Base-by-base conservation (phyloP, 2,797 vertebrate species). In the Melopsittacus undulatus region DNA sequence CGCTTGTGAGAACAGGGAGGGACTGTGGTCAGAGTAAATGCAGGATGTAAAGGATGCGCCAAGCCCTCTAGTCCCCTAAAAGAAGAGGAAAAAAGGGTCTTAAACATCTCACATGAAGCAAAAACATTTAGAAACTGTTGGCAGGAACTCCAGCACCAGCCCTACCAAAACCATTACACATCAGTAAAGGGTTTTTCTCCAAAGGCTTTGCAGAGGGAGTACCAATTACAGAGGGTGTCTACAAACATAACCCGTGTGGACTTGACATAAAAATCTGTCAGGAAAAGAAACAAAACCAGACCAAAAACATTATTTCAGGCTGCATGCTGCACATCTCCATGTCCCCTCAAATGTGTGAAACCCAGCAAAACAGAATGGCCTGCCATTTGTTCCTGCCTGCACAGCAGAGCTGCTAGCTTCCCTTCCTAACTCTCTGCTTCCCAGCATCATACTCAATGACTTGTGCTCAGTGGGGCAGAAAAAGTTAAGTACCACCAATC, bases 21-120 rank as follows among this genome's bases (percentile, higher is more conserved):
- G 80, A 89, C 95, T 92, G 95, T 74, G 92, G 83, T 96, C 93
- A 96, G 96, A 94, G 78, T 90, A 93, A 94, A 96, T 46, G 92
- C 91, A 90, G 88, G 95, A 96, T 87, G 85, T 83, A 95, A 96
- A 95, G 96, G 89, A 97, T 85, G 90, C 10, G 86, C 94, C 94
- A 93, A 96, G 85, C 82, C 92, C 95, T 93, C 95, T 79, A 72
- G 88, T 87, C 96, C 88, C 95, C 92, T 97, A 84, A 48, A 94
- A 93, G 57, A 83, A 68, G 24, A 94, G 16, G 10, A 79, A 57
- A 90, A 94, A 87, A 89, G 23, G 22, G 87, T 56, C 34, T 94
- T 96, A 42, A 83, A 68, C 70, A 78, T n/a, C 34, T 81, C 11
- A 16, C 17, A 81, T 4, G 18, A 86, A 69, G 49, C 21, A 87